Percentiles rank a stretch among this genome's conserved stretches.
Conservation (phyloP, 2,888 invertebrate species). For the Sepioteuthis lessoniana region DNA sequence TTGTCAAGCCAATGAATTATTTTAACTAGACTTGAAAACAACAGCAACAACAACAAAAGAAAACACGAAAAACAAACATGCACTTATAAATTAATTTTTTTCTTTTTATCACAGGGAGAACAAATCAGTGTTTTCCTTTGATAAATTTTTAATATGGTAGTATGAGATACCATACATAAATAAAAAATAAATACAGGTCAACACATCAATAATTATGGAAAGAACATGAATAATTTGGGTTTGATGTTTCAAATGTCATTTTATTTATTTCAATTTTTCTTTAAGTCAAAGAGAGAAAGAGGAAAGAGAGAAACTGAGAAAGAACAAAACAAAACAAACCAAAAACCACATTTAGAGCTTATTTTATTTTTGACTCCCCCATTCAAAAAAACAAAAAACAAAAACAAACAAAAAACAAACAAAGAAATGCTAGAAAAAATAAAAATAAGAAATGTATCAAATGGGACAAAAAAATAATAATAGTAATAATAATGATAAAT, state of each 20-base stretch:
- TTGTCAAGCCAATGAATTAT: background rate
- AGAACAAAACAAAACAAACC: background rate
- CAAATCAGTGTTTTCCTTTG: background rate
- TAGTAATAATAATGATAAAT: background rate
- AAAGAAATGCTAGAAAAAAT: background rate
- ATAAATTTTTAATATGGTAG: background rate
- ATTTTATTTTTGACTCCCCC: conserved; percentile 20
- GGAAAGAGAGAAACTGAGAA: background rate
- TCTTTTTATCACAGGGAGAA: background rate
- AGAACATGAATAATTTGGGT: conserved; percentile 8
- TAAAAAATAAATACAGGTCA: conserved; percentile 5
- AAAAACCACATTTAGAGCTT: conserved; percentile 15
- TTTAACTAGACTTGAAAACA: background rate
- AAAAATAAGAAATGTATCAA: background rate
- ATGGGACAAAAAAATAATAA: background rate
- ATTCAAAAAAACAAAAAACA: background rate
- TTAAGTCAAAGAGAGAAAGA: background rate
- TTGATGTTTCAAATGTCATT: background rate
- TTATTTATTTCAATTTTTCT: conserved; percentile 21
- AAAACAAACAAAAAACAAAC: no score
- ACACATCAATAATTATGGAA: conserved; percentile 5
- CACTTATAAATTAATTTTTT: background rate
- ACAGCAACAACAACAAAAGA: background rate
- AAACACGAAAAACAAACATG: background rate
- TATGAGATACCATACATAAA: background rate